A percentile compares a stretch with the other conserved stretches of the same genome.
Evolutionary conservation across 2,113 vertebrate species (phyloP).

Genomic region (Oriolus oriolus): DNA sequence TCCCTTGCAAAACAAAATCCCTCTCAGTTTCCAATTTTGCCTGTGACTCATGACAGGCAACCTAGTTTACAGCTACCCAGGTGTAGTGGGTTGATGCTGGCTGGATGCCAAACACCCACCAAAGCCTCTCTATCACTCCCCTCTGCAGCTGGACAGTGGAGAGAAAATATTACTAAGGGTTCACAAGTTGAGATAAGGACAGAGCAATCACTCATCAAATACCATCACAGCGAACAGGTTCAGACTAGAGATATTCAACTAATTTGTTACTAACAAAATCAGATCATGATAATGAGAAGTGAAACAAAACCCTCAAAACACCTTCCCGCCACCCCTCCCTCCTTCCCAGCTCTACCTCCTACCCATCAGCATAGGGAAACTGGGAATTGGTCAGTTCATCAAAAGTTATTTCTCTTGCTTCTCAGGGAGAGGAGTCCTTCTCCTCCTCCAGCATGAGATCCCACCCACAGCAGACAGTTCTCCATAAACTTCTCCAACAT

Average conservation of each 20-base stretch:
- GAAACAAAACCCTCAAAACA: neutral
- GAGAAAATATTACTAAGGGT: neutral
- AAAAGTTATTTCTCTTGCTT: neutral
- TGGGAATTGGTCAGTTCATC: neutral
- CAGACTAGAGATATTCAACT: neutral
- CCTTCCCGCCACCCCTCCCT: neutral
- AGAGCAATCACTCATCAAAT: neutral
- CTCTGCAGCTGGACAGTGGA: neutral
- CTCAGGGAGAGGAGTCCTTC: neutral
- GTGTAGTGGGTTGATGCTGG: neutral
- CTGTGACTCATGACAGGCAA: neutral
- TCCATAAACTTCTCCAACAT: neutral
- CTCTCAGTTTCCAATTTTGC: neutral
- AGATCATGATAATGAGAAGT: neutral
- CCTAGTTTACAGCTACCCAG: neutral
- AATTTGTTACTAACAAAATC: neutral
- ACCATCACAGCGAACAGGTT: neutral
- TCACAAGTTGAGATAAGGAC: neutral
- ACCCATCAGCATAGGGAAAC: neutral
- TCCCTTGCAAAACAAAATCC: neutral
- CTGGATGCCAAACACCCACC: neutral
- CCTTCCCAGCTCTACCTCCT: neutral
- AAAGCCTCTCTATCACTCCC: neutral
- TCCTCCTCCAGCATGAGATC: neutral
- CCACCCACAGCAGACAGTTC: accelerated